Evolutionary conservation across 2,797 vertebrate species (phyloP).

Genomic region (Menidia menidia): DNA sequence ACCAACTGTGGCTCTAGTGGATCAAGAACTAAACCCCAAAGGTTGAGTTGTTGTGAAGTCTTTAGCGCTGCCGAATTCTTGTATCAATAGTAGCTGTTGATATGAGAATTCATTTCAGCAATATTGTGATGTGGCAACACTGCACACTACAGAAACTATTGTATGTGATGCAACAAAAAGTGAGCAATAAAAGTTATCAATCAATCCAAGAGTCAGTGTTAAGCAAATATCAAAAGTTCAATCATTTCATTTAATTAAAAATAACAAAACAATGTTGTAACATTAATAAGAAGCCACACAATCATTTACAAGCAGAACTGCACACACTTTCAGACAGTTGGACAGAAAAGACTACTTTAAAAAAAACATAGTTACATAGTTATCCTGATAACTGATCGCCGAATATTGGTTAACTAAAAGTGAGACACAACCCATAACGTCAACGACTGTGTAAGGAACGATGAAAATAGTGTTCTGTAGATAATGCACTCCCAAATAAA

Average conservation of each 20-base stretch:
- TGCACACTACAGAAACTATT: too few relatives aligned
- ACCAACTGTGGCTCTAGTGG: constrained; percentile 1
- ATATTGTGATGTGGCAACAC: background rate
- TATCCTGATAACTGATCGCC: background rate
- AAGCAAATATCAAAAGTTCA: background rate
- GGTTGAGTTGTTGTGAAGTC: background rate
- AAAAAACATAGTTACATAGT: background rate
- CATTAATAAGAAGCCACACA: background rate
- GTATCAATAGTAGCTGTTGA: background rate
- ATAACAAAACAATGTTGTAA: background rate
- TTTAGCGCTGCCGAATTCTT: too few relatives aligned
- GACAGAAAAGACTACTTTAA: background rate
- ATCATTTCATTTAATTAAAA: background rate
- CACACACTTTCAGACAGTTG: background rate
- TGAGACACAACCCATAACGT: background rate
- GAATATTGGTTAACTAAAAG: background rate
- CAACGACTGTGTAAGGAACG: background rate
- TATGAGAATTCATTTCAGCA: background rate
- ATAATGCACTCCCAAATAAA: too few relatives aligned
- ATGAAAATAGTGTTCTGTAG: background rate
- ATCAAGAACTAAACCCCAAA: background rate
- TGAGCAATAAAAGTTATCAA: too few relatives aligned
- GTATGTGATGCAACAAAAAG: too few relatives aligned
- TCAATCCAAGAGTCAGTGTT: too few relatives aligned
- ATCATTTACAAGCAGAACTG: background rate